Conservation (phyloP, 2,113 vertebrate genomes). For the Calidris pugnax region DNA sequence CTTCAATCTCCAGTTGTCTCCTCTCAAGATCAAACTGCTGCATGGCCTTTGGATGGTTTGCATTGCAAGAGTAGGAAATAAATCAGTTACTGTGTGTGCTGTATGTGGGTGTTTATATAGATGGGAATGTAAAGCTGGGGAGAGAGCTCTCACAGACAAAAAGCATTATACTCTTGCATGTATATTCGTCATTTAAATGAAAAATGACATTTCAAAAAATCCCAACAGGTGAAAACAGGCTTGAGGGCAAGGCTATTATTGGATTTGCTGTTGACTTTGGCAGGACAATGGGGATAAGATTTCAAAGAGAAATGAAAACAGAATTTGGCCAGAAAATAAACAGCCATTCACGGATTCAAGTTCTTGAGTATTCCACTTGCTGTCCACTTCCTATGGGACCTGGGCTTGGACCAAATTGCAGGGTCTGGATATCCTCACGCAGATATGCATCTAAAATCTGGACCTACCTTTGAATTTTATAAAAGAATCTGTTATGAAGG, state of each 20-base stretch:
- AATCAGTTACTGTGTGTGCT: neutral
- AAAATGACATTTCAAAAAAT: neutral
- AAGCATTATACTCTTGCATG: neutral
- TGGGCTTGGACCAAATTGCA: neutral
- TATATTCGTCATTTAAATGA: neutral
- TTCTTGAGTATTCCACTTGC: neutral
- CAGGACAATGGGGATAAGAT: neutral
- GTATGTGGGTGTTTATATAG: neutral
- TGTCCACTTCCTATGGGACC: neutral
- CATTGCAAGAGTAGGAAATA: neutral
- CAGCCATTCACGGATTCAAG: neutral
- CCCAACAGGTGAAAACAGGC: neutral
- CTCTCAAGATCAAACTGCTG: neutral
- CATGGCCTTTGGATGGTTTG: neutral
- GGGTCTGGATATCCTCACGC: neutral
- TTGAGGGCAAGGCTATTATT: neutral
- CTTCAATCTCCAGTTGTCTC: neutral
- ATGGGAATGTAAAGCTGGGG: neutral
- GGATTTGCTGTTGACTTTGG: neutral
- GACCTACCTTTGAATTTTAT: neutral
- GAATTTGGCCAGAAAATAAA: constrained; percentile 11
- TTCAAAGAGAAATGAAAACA: constrained; percentile 1
- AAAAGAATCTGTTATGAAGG: neutral
- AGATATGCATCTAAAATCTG: neutral
- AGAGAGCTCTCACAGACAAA: neutral